Evolutionary conservation across 2,888 invertebrate species (phyloP).

Genomic region (Thymelicus acteon): DNA sequence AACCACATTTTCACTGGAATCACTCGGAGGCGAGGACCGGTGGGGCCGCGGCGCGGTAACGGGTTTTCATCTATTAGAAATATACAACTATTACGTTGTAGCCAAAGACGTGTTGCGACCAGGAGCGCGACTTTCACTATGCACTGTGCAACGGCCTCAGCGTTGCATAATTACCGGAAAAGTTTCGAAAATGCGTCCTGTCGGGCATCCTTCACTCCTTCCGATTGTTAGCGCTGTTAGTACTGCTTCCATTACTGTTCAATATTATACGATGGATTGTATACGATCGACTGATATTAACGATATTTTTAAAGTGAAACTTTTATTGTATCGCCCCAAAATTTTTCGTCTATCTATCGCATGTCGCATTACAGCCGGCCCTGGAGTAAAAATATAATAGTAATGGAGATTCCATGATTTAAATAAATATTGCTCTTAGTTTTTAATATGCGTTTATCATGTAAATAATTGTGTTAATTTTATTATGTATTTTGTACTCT

Average conservation of each 20-base stretch:
- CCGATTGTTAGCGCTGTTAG: conserved; percentile 35
- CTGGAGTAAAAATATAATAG: too few species aligned
- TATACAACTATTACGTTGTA: conserved; percentile 46
- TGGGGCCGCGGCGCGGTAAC: conserved; percentile 39
- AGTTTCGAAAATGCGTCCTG: conserved; percentile 70
- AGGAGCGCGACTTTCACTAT: conserved; percentile 61
- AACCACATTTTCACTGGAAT: conserved; percentile 59
- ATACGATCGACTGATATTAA: background rate
- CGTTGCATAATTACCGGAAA: conserved; percentile 66
- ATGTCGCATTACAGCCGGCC: too few species aligned
- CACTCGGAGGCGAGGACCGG: conserved; percentile 34
- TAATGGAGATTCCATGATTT: too few species aligned
- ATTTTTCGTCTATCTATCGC: too few species aligned
- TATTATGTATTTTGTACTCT: too few species aligned
- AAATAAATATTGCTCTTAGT: too few species aligned
- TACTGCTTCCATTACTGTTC: conserved; percentile 10
- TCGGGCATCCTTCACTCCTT: conserved; percentile 54
- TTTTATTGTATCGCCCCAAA: too few species aligned
- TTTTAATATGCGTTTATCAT: too few species aligned
- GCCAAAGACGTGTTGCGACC: conserved; percentile 43
- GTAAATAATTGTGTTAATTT: too few species aligned
- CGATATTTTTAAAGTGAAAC: background rate
- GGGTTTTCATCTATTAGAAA: conserved; percentile 44
- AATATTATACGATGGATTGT: background rate
- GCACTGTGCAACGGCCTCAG: conserved; percentile 44